These are phyloP conservation scores for Nibea coibor DNA, from an alignment of 2,113 vertebrate genomes.

Conservation along the genomic window DNA sequence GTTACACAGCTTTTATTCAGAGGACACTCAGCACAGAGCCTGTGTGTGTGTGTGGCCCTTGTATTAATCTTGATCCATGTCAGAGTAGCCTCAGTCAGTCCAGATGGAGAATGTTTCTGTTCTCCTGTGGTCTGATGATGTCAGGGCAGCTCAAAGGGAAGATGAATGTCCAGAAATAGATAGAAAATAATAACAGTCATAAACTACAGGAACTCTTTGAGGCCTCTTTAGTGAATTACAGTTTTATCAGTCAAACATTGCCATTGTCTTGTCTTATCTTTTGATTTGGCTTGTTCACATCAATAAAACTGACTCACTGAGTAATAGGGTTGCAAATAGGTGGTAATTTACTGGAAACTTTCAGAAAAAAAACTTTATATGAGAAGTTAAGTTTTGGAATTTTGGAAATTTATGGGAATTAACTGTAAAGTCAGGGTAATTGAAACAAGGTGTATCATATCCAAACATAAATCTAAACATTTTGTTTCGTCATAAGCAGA, in stretches of 20 bases:
- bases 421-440: too few relatives aligned
- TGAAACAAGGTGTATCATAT: too few relatives aligned
- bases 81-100: neutral
- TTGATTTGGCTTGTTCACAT: too few relatives aligned
- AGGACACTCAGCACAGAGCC: neutral
- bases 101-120: neutral
- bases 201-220: neutral
- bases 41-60: neutral
- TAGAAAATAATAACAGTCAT: neutral
- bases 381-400: too few relatives aligned
- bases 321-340: too few relatives aligned
- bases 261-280: neutral
- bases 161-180: neutral
- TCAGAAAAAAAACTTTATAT: too few relatives aligned
- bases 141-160: neutral
- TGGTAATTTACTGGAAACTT: too few relatives aligned
- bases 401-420: too few relatives aligned
- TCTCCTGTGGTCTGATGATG: neutral
- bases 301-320: too few relatives aligned
- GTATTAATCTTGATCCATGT: neutral
- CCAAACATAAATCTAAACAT: too few relatives aligned
- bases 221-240: neutral
- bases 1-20: constrained; percentile 31
- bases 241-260: neutral
- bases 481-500: too few relatives aligned